A percentile compares a stretch with the other conserved stretches of the same genome.
phyloP scores from a whole-genome alignment of 2,113 vertebrate species.

The Ascaphus truei region DNA sequence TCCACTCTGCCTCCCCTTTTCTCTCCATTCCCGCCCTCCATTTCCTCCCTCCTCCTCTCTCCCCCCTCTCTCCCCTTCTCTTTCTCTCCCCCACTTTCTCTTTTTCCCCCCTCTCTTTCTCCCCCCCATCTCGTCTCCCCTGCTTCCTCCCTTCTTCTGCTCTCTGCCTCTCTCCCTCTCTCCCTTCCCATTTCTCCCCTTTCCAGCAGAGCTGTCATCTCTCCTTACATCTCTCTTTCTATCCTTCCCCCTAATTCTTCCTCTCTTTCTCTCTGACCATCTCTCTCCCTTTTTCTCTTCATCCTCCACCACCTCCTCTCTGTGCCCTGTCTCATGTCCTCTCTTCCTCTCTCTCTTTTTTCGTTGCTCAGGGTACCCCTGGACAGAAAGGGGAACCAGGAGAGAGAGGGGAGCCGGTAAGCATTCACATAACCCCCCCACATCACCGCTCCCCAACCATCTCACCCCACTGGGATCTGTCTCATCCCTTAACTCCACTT shows the following conservation, averaged over 20 bases:
- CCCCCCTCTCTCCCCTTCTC: neutral
- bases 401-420: slow-evolving; percentile 89
- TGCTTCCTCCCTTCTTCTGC: neutral
- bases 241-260: neutral
- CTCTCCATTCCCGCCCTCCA: too few relatives aligned
- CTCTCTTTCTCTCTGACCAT: too few relatives aligned
- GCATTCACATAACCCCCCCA: slow-evolving; percentile 38
- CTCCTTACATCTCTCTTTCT: too few relatives aligned
- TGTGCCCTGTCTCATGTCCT: neutral
- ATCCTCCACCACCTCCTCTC: neutral
- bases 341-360: slow-evolving; percentile 7
- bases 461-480: too few relatives aligned
- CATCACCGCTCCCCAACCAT: too few relatives aligned
- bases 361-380: slow-evolving; percentile 68
- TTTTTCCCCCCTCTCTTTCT: neutral
- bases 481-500: too few relatives aligned
- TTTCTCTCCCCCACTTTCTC: neutral
- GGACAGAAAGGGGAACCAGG: slow-evolving; percentile 86
- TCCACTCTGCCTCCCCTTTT: neutral
- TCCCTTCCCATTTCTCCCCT: neutral
- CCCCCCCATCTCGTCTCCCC: neutral
- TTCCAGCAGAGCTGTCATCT: neutral
- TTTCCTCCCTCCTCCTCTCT: neutral
- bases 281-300: neutral
- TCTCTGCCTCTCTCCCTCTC: neutral